Base-by-base conservation (phyloP, 2,888 invertebrate genomes). In the Ophonus ardosiacus region DNA sequence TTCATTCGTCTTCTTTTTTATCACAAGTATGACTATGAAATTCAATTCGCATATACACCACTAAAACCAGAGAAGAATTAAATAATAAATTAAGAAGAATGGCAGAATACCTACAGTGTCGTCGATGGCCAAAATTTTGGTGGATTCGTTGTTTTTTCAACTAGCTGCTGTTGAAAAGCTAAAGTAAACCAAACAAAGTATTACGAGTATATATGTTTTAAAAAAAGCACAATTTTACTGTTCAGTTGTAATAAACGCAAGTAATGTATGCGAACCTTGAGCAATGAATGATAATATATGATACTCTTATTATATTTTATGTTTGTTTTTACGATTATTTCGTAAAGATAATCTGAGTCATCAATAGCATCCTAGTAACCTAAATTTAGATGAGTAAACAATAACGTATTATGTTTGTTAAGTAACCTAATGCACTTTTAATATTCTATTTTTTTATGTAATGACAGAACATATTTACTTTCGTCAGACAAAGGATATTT, bases 341-440 rank as follows among this genome's bases (percentile, higher is more conserved):
- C 57, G 57, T 17, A 57, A 57, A 57, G 13, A 2, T 15, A 57
- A 51, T 51, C 51, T 57, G n/a, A 57, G 57, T 57, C 57, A 57
- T 57, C 57, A 15, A 57, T 57, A 57, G 7, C 7, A 57, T 57
- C 57, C 57, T 57, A 57, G 57, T 57, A 57, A 57, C 57, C 57
- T 57, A 57, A 17, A 57, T 57, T 57, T 57, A 57, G n/a, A 15
- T 17, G 15, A 57, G 17, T n/a, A 57, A 57, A 57, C 57, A 57
- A 57, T 51, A 51, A 51, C 51, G n/a, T 51, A 51, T 51, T 57
- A 57, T n/a, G 17, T 57, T n/a, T 57, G 57, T 57, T 57, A 17
- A n/a, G 57, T n/a, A 51, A 51, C 51, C 51, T 57, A 57, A 57
- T 57, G 57, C 57, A 57, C 15, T 57, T 57, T 57, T 57, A 57